Evolutionary conservation across 2,888 invertebrate species (phyloP), one percentile per base, ranked within the genome.

Genomic region (Alsophila aescularia): DNA sequence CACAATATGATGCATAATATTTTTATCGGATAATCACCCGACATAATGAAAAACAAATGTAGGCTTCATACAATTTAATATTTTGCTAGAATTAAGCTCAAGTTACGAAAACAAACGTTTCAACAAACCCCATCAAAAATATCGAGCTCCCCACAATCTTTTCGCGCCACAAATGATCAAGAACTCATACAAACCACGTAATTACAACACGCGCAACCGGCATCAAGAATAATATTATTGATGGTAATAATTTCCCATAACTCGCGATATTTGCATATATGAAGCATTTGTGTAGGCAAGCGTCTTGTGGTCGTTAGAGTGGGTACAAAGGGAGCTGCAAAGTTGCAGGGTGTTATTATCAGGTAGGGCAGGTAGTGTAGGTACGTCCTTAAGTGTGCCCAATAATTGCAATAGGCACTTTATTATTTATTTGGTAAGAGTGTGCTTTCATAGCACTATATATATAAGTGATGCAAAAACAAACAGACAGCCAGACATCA

Each of bases 201-300:
- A 45, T 2, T 44, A 10, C 35, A 13, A 32, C 42, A 42, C 42
- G 42, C 45, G 16, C 45, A 27, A 12, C 3, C 35, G 9, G 21
- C 43, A 44, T 44, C 43, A 34, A 35, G 21, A 32, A 41, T n/a
- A n/a, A n/a, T 41, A 43, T 45, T 52, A 58, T 58, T 54, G 43
- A 58, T 52, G 54, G 52, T 47, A 58, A 61, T 62, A 58, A 66
- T 53, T 59, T 58, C 49, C 18, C 51, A 43, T 36, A 53, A 55
- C 62, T 52, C 18, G 35, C 37, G 39, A 57, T 47, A 65, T 66
- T 66, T 61, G 54, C 65, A 58, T 64, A 44, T 32, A 39, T 43
- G 54, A 45, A 44, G 27, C 55, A 40, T 56, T 51, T 51, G 37
- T 27, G 39, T 48, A 34, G 29, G 58, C 21, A 57, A 50, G 43